These are phyloP conservation scores for Phymorhynchus buccinoides DNA, from an alignment of 1,140 invertebrate genomes.

Conservation along the genomic window DNA sequence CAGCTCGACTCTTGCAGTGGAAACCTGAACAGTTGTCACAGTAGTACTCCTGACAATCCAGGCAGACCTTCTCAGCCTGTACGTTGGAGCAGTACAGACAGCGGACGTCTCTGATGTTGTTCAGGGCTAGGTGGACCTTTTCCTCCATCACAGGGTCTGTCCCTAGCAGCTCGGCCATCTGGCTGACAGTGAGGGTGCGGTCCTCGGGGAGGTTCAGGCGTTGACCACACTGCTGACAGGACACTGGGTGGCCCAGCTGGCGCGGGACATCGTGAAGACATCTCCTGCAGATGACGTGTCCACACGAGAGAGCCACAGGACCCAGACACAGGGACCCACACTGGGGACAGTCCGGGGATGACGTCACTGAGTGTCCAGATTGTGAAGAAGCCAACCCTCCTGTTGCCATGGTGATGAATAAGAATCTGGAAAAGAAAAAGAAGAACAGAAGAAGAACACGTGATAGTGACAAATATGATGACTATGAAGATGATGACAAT, in stretches of 20 bases:
- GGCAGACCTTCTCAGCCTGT: neutral
- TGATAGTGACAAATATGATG: no score
- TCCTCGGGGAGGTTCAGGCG: neutral
- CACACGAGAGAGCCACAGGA: neutral
- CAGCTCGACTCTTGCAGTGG: neutral
- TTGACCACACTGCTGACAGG: neutral
- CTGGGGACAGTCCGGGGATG: neutral
- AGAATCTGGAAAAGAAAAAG: neutral
- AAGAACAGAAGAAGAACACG: no score
- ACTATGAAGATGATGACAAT: no score
- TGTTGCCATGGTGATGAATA: neutral
- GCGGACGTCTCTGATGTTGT: neutral
- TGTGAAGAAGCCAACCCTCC: neutral
- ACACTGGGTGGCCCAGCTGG: neutral
- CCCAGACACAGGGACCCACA: constrained; percentile 1
- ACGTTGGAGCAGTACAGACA: neutral
- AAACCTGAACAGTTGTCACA: neutral
- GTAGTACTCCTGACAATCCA: neutral
- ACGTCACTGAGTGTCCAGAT: neutral
- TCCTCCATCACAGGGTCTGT: neutral
- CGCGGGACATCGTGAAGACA: neutral
- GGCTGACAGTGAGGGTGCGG: neutral
- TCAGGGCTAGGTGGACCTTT: neutral
- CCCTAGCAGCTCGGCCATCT: neutral
- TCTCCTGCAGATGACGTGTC: neutral